Conservation (phyloP, 2,888 invertebrate genomes). For the Argyresthia goedartella region DNA sequence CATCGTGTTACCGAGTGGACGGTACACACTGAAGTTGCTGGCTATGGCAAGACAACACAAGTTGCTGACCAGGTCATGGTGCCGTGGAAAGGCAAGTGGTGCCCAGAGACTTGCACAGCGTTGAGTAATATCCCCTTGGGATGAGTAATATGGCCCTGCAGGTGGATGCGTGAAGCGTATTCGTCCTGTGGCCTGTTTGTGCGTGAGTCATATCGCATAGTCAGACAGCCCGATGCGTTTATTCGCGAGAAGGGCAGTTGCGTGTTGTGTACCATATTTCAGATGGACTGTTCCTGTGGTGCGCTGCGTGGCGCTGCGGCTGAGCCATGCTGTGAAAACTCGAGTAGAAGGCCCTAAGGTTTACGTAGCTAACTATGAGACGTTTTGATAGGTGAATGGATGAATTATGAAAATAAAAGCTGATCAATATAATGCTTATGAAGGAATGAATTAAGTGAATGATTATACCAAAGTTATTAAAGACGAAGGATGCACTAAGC, state of each 20-base stretch:
- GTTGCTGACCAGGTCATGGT: slow-evolving; percentile 1
- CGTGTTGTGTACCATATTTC: not conserved
- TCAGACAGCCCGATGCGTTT: not conserved
- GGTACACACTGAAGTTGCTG: slow-evolving; percentile 6
- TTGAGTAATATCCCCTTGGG: not conserved
- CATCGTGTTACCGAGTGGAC: slow-evolving; percentile 5
- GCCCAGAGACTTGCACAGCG: not conserved
- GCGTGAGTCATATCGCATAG: too few species aligned
- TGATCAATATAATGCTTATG: not conserved
- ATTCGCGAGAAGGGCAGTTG: not conserved
- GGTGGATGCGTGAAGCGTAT: too few species aligned
- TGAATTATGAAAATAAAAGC: not conserved
- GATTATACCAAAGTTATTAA: not conserved
- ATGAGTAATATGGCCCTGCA: too few species aligned
- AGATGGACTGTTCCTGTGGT: too few species aligned
- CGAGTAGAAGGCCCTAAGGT: not conserved
- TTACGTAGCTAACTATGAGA: not conserved
- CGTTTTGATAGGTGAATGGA: not conserved
- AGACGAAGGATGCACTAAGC: not conserved
- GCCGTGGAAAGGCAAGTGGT: slow-evolving; percentile 1
- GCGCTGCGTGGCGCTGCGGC: not conserved
- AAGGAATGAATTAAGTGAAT: not conserved
- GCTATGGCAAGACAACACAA: not conserved
- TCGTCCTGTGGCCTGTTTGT: too few species aligned
- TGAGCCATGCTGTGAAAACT: not conserved